phyloP scores from a whole-genome alignment of 2,113 vertebrate species.

The Aldabrachelys gigantea region DNA sequence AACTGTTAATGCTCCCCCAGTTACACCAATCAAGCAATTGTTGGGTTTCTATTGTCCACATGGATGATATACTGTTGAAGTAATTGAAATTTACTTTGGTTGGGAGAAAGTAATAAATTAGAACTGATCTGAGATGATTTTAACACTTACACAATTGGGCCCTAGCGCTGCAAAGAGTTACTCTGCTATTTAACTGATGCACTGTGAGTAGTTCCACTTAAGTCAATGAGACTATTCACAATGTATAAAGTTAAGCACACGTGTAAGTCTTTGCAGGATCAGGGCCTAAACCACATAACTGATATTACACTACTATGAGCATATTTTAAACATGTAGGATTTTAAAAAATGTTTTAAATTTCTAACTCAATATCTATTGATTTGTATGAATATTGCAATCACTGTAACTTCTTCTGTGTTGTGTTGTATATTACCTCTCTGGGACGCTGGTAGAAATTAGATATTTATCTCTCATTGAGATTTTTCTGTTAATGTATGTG shows the following conservation, averaged over 20 bases:
- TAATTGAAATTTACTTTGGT: background rate
- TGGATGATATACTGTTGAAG: background rate
- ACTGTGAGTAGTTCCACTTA: background rate
- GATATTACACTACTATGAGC: background rate
- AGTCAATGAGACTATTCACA: background rate
- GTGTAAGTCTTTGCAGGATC: background rate
- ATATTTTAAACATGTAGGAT: background rate
- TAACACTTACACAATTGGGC: background rate
- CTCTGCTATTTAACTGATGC: background rate
- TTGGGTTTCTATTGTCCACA: background rate
- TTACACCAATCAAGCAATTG: background rate
- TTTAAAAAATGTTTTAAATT: background rate
- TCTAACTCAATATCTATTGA: background rate
- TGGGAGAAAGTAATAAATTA: background rate
- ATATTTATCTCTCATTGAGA: background rate
- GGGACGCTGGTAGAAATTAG: background rate
- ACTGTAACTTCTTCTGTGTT: background rate
- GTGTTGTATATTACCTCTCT: background rate
- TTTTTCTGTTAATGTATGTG: background rate
- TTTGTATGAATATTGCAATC: background rate
- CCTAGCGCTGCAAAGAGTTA: background rate
- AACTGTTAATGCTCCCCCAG: background rate
- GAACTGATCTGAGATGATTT: background rate
- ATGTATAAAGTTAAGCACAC: background rate
- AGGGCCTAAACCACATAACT: background rate